Conservation (phyloP, 2,113 vertebrate genomes). For the Nothoprocta pentlandii region DNA sequence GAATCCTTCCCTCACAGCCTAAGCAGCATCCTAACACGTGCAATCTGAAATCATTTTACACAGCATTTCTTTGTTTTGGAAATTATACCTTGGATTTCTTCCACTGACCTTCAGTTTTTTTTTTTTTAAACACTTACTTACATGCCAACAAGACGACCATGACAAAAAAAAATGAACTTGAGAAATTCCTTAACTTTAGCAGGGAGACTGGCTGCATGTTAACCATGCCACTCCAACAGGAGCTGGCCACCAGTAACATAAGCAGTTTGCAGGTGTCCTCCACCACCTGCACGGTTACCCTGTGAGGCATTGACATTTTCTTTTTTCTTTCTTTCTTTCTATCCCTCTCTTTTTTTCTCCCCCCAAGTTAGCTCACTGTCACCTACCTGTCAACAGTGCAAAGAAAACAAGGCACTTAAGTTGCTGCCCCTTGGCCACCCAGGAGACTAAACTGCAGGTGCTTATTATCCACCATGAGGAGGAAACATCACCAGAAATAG, state of each 20-base stretch:
- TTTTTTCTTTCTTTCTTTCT: no score
- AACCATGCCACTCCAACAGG: neutral
- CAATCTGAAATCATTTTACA: neutral
- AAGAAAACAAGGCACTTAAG: neutral
- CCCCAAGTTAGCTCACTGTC: neutral
- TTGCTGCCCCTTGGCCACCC: neutral
- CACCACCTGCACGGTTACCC: neutral
- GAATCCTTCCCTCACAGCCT: neutral
- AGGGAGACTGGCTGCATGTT: neutral
- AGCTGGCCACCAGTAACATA: neutral
- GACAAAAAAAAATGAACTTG: neutral
- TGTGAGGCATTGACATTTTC: no score
- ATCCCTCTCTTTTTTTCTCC: no score
- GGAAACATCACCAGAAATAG: neutral
- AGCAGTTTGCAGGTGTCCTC: neutral
- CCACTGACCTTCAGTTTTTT: neutral
- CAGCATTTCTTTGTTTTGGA: neutral
- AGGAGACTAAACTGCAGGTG: neutral
- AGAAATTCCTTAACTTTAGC: neutral
- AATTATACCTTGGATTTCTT: neutral
- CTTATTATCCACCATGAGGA: neutral
- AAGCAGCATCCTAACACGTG: neutral
- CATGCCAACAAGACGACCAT: neutral
- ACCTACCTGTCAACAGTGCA: neutral
- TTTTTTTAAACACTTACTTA: neutral